Percentiles rank a stretch among this genome's conserved stretches.
phyloP scores from a whole-genome alignment of 2,113 vertebrate species.

The Burhinus oedicnemus region DNA sequence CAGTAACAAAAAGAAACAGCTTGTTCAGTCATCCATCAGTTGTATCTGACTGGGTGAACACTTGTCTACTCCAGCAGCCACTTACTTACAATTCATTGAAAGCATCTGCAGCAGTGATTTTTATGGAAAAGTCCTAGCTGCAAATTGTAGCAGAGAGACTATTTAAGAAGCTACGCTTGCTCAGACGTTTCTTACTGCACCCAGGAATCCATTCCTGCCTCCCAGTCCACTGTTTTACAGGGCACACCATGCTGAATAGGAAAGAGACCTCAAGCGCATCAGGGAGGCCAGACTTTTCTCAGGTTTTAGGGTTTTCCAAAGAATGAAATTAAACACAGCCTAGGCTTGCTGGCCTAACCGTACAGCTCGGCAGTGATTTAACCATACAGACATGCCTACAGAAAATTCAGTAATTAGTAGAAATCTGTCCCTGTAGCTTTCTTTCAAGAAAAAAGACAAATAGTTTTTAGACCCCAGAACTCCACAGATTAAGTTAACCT shows the following conservation, averaged over 20 bases:
- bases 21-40: constrained; percentile 11
- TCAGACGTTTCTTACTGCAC: background rate
- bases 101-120: background rate
- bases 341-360: background rate
- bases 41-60: constrained; percentile 4
- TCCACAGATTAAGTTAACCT: background rate
- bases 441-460: background rate
- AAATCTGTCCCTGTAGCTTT: background rate
- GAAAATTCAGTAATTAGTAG: background rate
- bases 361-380: background rate
- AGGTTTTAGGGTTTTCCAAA: background rate
- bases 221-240: background rate
- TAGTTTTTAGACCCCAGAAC: background rate
- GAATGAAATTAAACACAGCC: background rate
- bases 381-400: background rate
- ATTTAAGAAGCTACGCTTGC: background rate
- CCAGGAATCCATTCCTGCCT: background rate
- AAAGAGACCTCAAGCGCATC: background rate
- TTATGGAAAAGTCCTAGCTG: background rate
- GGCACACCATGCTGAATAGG: background rate
- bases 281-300: background rate
- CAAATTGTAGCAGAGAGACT: background rate
- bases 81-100: constrained; percentile 5
- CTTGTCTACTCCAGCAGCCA: background rate
- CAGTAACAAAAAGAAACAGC: background rate